These are phyloP conservation scores for Caenorhabditis becei DNA, from an alignment of 2,888 invertebrate genomes.

Conservation along the genomic window DNA sequence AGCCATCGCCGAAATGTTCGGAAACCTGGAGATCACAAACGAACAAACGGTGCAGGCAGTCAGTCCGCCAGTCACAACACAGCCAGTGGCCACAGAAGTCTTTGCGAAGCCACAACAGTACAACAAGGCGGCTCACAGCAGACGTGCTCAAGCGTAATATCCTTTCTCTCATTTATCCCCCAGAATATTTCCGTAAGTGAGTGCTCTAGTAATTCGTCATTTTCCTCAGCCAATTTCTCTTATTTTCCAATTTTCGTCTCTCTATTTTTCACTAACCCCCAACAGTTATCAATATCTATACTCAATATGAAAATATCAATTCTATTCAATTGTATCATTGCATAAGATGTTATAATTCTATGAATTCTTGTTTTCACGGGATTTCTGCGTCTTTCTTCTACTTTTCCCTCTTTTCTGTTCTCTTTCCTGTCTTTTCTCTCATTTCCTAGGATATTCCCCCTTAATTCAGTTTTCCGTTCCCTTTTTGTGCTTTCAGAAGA, in stretches of 20 bases:
- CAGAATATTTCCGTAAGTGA: constrained; percentile 27
- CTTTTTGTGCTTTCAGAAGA: constrained; percentile 23
- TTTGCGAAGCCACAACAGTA: constrained; percentile 34
- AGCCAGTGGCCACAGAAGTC: constrained; percentile 43
- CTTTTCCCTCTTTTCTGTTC: constrained; percentile 25
- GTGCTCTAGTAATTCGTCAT: constrained; percentile 44
- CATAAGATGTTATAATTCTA: constrained; percentile 42
- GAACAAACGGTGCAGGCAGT: constrained; percentile 9
- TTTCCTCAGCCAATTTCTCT: constrained; percentile 29
- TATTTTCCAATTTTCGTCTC: constrained; percentile 8
- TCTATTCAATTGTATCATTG: constrained; percentile 42
- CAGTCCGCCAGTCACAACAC: constrained; percentile 12
- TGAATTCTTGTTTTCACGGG: constrained; percentile 61
- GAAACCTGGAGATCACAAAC: constrained; percentile 24
- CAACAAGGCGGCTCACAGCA: constrained; percentile 28
- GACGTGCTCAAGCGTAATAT: constrained; percentile 51
- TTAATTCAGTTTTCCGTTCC: constrained; percentile 3
- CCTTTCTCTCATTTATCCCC: neutral
- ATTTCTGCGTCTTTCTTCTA: constrained; percentile 24
- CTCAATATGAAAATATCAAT: constrained; percentile 46
- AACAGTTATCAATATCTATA: neutral
- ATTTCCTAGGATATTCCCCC: constrained; percentile 29
- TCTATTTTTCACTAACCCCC: constrained; percentile 14
- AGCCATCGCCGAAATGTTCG: constrained; percentile 77
- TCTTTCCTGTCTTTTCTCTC: constrained; percentile 17